Percentiles rank a stretch among this genome's conserved stretches.
Conservation (phyloP, 2,888 invertebrate species). For the Ophion ventricosus region DNA sequence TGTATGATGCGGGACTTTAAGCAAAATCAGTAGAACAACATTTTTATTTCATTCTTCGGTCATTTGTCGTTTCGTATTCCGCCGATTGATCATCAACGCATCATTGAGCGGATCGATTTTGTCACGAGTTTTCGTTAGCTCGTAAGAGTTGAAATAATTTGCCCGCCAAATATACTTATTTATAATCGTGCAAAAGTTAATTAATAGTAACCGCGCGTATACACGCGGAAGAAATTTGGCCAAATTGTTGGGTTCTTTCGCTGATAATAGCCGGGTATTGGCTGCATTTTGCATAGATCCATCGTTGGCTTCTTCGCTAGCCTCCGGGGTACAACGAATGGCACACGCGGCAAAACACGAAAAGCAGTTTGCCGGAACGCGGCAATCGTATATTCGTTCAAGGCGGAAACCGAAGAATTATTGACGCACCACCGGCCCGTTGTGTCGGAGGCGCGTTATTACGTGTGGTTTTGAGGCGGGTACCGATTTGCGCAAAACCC, state of each 20-base stretch:
- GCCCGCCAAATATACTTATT: not conserved
- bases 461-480: conserved; percentile 72
- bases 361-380: conserved; percentile 32
- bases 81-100: not conserved
- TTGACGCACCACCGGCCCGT: conserved; percentile 48
- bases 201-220: not conserved
- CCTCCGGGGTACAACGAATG: conserved; percentile 46
- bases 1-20: not conserved
- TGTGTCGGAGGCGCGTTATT: conserved; percentile 74
- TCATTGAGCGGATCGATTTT: not conserved
- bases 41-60: not conserved
- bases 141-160: not conserved
- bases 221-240: conserved; percentile 26
- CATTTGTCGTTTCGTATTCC: not conserved
- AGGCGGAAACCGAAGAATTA: conserved; percentile 56
- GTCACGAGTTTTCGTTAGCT: not conserved
- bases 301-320: conserved; percentile 3
- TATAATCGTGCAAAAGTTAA: conserved; percentile 3
- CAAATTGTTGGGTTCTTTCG: conserved; percentile 47
- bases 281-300: conserved; percentile 35
- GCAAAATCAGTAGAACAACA: not conserved
- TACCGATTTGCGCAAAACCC: conserved; percentile 52
- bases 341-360: conserved; percentile 54
- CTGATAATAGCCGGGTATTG: conserved; percentile 52
- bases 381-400: conserved; percentile 14